These are phyloP conservation scores for Trachelus tabidus DNA, from an alignment of 2,888 invertebrate species.

Conservation along the genomic window DNA sequence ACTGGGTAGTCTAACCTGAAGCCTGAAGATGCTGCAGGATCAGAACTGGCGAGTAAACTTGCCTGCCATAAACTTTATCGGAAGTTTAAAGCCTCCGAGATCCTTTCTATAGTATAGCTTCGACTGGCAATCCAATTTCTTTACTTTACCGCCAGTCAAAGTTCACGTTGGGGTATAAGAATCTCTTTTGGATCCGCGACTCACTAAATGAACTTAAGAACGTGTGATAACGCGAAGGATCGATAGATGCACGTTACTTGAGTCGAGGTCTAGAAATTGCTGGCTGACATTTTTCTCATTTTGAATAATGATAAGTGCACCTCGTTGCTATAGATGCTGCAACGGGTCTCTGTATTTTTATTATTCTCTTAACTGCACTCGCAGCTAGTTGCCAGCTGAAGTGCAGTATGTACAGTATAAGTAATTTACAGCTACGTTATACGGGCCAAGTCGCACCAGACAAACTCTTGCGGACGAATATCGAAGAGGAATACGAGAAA, in stretches of 20 bases:
- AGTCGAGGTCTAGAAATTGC: not conserved
- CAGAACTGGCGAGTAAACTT: not conserved
- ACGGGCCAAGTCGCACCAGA: not conserved
- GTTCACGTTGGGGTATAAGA: not conserved
- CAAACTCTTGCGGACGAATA: not conserved
- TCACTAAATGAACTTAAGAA: not conserved
- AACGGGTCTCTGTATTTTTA: not conserved
- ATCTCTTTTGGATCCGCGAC: not conserved
- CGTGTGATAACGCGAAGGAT: not conserved
- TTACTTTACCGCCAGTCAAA: not conserved
- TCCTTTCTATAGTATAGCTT: not conserved
- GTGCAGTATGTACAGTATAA: not conserved
- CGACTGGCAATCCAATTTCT: not conserved
- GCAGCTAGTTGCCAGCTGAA: not conserved
- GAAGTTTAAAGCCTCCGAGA: not conserved
- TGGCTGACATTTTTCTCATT: not conserved
- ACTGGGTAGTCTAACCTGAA: slow-evolving; percentile 10
- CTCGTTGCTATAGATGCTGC: not conserved
- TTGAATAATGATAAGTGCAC: not conserved
- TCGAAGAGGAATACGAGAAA: not conserved
- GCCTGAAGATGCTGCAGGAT: not conserved
- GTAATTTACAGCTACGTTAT: not conserved
- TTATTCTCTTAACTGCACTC: not conserved
- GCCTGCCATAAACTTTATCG: not conserved
- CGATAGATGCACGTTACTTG: not conserved